A percentile compares a stretch with the other conserved stretches of the same genome.
Conservation (phyloP, 2,888 invertebrate species). For the Deilephila elpenor region DNA sequence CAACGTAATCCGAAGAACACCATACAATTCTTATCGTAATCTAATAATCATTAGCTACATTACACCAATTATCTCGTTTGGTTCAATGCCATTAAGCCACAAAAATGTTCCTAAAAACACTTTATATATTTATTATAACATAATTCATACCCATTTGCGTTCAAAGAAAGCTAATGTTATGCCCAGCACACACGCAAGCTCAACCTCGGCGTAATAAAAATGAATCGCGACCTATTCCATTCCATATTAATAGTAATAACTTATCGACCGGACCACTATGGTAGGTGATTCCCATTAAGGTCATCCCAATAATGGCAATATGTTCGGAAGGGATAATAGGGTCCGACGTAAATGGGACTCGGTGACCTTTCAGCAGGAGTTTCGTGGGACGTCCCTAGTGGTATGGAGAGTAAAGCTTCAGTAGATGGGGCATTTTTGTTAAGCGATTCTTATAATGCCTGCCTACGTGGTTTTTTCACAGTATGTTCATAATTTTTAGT, state of each 20-base stretch:
- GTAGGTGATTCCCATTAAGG: constrained; percentile 60
- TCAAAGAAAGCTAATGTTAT: constrained; percentile 25
- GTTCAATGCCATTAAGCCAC: not conserved
- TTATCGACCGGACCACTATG: constrained; percentile 61
- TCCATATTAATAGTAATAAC: constrained; percentile 72
- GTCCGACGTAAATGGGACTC: constrained; percentile 71
- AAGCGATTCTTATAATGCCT: not conserved
- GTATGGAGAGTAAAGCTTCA: constrained; percentile 21
- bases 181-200: constrained; percentile 30
- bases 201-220: constrained; percentile 42
- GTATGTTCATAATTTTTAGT: not conserved
- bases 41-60: not conserved
- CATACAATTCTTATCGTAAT: not conserved
- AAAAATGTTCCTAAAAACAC: constrained; percentile 1
- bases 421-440: constrained; percentile 19
- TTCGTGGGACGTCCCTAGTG: constrained; percentile 34
- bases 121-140: constrained; percentile 13
- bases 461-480: not conserved
- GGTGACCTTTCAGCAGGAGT: constrained; percentile 58
- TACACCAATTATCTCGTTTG: not conserved
- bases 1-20: no score
- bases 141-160: not conserved
- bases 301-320: constrained; percentile 72
- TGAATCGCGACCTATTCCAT: constrained; percentile 42
- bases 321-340: constrained; percentile 76